A percentile compares a stretch with the other conserved stretches of the same genome.
Conservation (phyloP, 2,888 invertebrate species). For the Leucoma salicis region DNA sequence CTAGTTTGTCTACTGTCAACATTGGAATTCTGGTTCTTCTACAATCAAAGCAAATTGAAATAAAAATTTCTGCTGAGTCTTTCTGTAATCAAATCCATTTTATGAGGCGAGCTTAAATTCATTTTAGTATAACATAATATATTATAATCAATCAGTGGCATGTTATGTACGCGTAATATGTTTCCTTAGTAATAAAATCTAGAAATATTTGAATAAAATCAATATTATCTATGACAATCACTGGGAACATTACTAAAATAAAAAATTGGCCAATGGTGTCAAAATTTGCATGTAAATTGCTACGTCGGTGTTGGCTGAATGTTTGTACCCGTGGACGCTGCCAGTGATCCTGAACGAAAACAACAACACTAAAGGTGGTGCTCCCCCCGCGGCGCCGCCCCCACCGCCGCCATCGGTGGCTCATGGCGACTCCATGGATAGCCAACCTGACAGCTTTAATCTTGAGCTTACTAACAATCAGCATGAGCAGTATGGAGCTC, state of each 20-base stretch:
- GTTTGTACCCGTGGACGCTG: constrained; percentile 56
- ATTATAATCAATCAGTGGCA: too few species aligned
- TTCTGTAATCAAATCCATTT: too few species aligned
- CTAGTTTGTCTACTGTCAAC: too few species aligned
- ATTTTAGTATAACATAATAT: too few species aligned
- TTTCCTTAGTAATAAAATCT: too few species aligned
- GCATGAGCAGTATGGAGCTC: constrained; percentile 88
- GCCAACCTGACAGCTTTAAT: constrained; percentile 82
- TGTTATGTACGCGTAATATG: too few species aligned
- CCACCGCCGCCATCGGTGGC: constrained; percentile 71
- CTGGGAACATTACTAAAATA: constrained; percentile 7
- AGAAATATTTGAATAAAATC: too few species aligned
- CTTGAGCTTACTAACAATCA: constrained; percentile 87
- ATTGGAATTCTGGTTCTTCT: too few species aligned
- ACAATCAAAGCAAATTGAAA: too few species aligned
- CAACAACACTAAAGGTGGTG: constrained; percentile 62
- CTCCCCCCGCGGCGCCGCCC: constrained; percentile 73
- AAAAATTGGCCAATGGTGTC: constrained; percentile 11
- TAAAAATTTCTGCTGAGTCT: too few species aligned
- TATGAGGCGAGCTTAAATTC: too few species aligned
- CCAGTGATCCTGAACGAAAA: constrained; percentile 60
- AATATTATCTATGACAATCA: constrained; percentile 11
- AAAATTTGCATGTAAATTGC: constrained; percentile 23
- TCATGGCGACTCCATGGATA: constrained; percentile 60
- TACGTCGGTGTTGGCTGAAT: constrained; percentile 32